Conservation (phyloP, 2,113 vertebrate species). For the Cervus canadensis region DNA sequence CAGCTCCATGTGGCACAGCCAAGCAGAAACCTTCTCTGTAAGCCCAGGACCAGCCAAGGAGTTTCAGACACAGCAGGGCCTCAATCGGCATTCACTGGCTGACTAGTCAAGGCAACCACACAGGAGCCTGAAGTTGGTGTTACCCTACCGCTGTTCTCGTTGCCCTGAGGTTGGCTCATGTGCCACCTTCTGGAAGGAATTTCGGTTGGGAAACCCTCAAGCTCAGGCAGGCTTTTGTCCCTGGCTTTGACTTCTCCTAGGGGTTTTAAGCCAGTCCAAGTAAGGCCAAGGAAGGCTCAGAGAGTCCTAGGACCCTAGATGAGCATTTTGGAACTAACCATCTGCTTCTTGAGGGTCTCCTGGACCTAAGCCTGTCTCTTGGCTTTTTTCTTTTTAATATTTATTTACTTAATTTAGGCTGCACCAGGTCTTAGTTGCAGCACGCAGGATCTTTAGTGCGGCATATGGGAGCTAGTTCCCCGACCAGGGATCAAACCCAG, state of each 20-base stretch:
- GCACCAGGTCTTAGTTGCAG: background rate
- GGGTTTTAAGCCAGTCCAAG: background rate
- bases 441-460: background rate
- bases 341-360: background rate
- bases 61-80: background rate
- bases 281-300: background rate
- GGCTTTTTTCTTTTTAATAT: background rate
- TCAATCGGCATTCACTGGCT: background rate
- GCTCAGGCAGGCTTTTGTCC: background rate
- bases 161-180: background rate
- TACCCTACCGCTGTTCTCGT: background rate
- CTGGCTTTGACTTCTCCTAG: background rate
- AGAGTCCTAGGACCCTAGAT: background rate
- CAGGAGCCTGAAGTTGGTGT: background rate
- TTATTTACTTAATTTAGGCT: background rate
- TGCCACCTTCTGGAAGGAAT: background rate
- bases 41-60: background rate
- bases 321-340: background rate
- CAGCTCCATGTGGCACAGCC: background rate
- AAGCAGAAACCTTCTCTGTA: background rate
- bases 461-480: background rate
- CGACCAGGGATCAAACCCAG: background rate
- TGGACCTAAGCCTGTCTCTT: background rate
- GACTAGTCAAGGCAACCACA: background rate
- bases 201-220: background rate